Evolutionary conservation across 2,113 vertebrate species (phyloP).

Genomic region (Silurus glanis): DNA sequence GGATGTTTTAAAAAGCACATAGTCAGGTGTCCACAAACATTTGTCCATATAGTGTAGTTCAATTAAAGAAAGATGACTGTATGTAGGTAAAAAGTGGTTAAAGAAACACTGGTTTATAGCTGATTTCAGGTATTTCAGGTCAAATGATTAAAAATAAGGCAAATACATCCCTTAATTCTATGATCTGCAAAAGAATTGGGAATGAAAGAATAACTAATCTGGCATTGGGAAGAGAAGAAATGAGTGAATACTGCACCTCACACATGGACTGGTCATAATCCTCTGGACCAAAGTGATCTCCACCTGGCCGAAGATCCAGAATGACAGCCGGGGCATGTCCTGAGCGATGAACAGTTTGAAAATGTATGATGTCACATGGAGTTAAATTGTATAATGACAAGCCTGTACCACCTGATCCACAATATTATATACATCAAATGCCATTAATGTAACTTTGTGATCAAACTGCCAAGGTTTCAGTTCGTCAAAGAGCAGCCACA

Average conservation of each 20-base stretch:
- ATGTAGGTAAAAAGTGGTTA: not conserved
- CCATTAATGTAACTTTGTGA: not conserved
- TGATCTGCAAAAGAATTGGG: not conserved
- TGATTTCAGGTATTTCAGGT: not conserved
- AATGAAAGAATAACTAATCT: constrained; percentile 10
- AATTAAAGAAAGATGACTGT: not conserved
- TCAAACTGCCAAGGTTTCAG: constrained; percentile 63
- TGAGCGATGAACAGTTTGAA: not conserved
- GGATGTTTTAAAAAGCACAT: too few relatives aligned
- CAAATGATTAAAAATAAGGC: not conserved
- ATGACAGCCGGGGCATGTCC: constrained; percentile 62
- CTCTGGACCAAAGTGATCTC: constrained; percentile 79
- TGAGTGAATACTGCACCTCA: constrained; percentile 74
- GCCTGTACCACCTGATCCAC: not conserved
- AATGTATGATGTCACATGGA: not conserved
- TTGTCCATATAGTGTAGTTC: not conserved
- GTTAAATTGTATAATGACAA: not conserved
- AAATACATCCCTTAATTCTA: not conserved
- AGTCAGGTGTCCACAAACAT: too few relatives aligned
- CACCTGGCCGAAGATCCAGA: constrained; percentile 81
- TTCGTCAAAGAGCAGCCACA: constrained; percentile 91
- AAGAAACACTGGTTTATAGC: not conserved
- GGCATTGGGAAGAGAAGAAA: not conserved
- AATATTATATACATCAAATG: not conserved
- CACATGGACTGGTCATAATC: constrained; percentile 78